Evolutionary conservation across 2,888 invertebrate species (phyloP).

Genomic region (Caenorhabditis sp.): DNA sequence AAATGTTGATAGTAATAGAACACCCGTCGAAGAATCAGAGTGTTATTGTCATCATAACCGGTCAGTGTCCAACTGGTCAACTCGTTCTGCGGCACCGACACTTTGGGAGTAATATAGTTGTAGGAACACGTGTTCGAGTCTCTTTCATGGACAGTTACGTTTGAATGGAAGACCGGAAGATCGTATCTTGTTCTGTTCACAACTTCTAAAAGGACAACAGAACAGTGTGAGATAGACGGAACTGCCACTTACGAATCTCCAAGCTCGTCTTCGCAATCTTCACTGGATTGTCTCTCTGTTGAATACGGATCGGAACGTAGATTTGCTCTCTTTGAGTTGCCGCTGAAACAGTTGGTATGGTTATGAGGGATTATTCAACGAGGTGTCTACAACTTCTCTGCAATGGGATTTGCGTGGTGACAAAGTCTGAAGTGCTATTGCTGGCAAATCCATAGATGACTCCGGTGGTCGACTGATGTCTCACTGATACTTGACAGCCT

Average conservation of each 20-base stretch:
- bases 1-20: slow-evolving; percentile 51
- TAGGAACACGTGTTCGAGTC: slow-evolving; percentile 32
- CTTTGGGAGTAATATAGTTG: slow-evolving; percentile 31
- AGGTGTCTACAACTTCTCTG: slow-evolving; percentile 43
- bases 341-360: slow-evolving; percentile 8
- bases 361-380: slow-evolving; percentile 1
- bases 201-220: slow-evolving; percentile 26
- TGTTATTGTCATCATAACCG: slow-evolving; percentile 10
- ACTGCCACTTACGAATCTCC: slow-evolving; percentile 35
- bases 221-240: too few relatives aligned
- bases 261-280: slow-evolving; percentile 2
- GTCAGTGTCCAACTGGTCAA: slow-evolving; percentile 38
- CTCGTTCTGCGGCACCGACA: slow-evolving; percentile 33
- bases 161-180: slow-evolving; percentile 19
- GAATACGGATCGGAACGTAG: slow-evolving; percentile 29
- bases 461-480: slow-evolving; percentile 33
- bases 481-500: slow-evolving; percentile 42
- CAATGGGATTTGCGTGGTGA: slow-evolving; percentile 32
- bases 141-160: slow-evolving; percentile 9
- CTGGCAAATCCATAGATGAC: slow-evolving; percentile 36
- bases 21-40: slow-evolving; percentile 24
- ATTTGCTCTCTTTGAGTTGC: slow-evolving; percentile 4
- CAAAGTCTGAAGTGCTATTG: slow-evolving; percentile 16
- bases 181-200: slow-evolving; percentile 41
- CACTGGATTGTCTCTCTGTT: not conserved